Percentiles rank a stretch among this genome's conserved stretches.
phyloP scores from a whole-genome alignment of 2,113 vertebrate species.

The Leucoraja erinaceus region DNA sequence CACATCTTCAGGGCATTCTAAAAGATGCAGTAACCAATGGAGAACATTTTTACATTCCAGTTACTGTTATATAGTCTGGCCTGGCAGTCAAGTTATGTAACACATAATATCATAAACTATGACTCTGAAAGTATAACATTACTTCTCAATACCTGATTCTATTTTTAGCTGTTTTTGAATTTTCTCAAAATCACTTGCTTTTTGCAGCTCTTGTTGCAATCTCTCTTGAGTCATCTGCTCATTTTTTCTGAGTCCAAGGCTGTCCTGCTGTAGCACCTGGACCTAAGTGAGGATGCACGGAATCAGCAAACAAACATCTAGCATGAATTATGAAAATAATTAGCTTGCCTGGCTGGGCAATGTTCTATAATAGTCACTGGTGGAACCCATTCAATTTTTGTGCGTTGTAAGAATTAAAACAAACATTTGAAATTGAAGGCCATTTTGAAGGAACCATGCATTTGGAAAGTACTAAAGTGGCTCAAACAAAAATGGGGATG shows the following conservation, averaged over 20 bases:
- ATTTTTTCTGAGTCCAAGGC: constrained; percentile 47
- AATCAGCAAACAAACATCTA: background rate
- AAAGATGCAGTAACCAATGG: constrained; percentile 40
- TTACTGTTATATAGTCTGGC: background rate
- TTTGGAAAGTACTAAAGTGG: background rate
- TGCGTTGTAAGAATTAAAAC: background rate
- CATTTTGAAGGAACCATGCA: background rate
- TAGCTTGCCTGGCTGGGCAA: background rate
- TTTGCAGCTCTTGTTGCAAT: constrained; percentile 50
- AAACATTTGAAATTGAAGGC: background rate
- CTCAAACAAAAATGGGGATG: background rate
- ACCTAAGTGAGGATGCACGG: constrained; percentile 49
- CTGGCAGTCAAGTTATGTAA: background rate
- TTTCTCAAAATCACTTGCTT: constrained; percentile 48
- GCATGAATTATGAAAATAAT: background rate
- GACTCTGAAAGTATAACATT: background rate
- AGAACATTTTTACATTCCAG: background rate
- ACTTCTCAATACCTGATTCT: constrained; percentile 51
- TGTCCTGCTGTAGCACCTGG: constrained; percentile 53
- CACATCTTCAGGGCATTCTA: background rate
- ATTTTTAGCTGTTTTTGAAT: constrained; percentile 49
- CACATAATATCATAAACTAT: constrained; percentile 13
- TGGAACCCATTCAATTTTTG: background rate
- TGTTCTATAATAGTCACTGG: background rate
- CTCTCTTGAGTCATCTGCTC: constrained; percentile 47